Base-by-base conservation (phyloP, 2,888 invertebrate species). In the Luffia ferchaultella region DNA sequence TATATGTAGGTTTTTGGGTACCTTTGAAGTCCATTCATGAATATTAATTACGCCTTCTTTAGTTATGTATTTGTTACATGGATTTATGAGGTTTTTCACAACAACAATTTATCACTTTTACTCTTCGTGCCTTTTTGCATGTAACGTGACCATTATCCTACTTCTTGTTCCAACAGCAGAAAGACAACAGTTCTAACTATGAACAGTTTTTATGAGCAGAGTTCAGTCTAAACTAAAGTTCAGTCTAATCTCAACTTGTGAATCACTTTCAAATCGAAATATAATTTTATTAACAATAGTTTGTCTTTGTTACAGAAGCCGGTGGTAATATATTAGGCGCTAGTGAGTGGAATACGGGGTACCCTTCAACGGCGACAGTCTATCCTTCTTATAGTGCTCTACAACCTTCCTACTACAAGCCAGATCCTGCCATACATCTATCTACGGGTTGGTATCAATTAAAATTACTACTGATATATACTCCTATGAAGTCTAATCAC, bases 321-420 rank as follows among this genome's bases (percentile, higher is more conserved):
- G 88, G 88, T 58, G 86, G 85, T 54, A 87, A 87, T 64, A 82
- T 88, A 60, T 82, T 88, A 58, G 88, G 87, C 5, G 87, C 88
- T 19, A 85, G 85, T 52, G 88, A 88, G 60, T 88, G 88, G 88
- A 87, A 87, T 58, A 87, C 87, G 3, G 85, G 85, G 1, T 87
- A 86, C 58, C 68, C 83, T 1, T 79, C 85, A 1, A 73, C 85
- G 20, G 67, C 85, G 0, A 62, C 85, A 17, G 76, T 87, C 51
- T 85, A 86, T 54, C 74, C 85, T 7, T 65, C 86, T 19, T 88
- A 87, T 62, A 80, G 86, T 51, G 83, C 89, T 2, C 73, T 87
- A 45, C 85, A 86, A 58, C 77, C 82, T 46, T 64, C 79, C 41
- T 80, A 77, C 65, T 84, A 85, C 63, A 87, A 83, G 63, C 85